Conservation (phyloP, 2,888 invertebrate genomes). For the Ophioninae sp. region DNA sequence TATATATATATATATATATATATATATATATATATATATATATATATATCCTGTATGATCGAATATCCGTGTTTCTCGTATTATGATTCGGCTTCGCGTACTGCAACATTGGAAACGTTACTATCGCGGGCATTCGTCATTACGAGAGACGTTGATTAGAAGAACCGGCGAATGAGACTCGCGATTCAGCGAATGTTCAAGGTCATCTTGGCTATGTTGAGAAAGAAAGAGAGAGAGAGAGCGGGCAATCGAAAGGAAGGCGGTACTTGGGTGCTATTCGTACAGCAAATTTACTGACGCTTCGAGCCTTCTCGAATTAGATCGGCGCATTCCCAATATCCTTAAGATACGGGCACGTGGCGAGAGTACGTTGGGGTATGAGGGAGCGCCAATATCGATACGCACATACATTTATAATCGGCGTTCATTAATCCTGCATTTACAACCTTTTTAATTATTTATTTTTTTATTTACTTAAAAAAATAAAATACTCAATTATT, state of each 20-base stretch:
- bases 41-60: not conserved
- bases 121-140: slow-evolving; percentile 11
- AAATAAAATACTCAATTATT: no score
- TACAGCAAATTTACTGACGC: slow-evolving; percentile 25
- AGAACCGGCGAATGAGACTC: slow-evolving; percentile 3
- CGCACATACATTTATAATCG: not conserved
- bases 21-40: no score
- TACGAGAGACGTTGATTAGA: slow-evolving; percentile 28
- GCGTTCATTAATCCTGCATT: not conserved
- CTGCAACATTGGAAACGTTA: not conserved
- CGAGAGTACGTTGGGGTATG: not conserved
- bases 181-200: slow-evolving; percentile 45
- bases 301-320: slow-evolving; percentile 49
- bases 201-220: slow-evolving; percentile 28
- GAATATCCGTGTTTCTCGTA: not conserved
- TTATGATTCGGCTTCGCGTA: not conserved
- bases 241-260: not conserved
- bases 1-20: not conserved
- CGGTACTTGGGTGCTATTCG: slow-evolving; percentile 11
- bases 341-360: slow-evolving; percentile 6
- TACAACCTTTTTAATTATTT: no score
- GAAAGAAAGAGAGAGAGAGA: not conserved
- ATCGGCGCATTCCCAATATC: slow-evolving; percentile 19
- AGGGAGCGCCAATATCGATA: not conserved
- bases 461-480: no score